Evolutionary conservation across 2,888 invertebrate species (phyloP).

Genomic region (Eulithis prunata): DNA sequence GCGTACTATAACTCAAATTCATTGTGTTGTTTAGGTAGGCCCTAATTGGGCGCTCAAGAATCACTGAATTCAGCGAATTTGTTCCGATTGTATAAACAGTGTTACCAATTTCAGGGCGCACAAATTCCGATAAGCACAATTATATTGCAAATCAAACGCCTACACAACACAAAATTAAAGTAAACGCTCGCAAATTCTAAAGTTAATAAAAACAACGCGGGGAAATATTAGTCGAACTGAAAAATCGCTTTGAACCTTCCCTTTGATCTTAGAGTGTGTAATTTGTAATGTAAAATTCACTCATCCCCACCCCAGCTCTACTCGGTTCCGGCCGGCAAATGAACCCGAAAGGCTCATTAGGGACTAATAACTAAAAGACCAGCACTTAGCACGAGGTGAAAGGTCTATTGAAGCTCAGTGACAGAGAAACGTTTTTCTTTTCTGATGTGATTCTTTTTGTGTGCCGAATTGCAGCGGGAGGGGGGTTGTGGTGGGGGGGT

Average conservation of each 20-base stretch:
- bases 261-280: constrained; percentile 71
- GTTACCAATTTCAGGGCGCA: neutral
- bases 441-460: constrained; percentile 75
- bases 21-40: no score
- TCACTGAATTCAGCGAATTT: neutral
- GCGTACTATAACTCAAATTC: no score
- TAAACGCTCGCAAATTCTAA: constrained; percentile 17
- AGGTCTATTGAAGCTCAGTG: constrained; percentile 72
- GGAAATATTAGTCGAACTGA: constrained; percentile 53
- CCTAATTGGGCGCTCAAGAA: neutral
- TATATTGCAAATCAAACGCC: constrained; percentile 4
- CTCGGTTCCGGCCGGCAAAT: constrained; percentile 59
- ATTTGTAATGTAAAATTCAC: constrained; percentile 49
- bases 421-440: constrained; percentile 74
- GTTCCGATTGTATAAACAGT: neutral
- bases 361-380: constrained; percentile 68
- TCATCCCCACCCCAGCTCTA: constrained; percentile 40
- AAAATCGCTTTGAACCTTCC: constrained; percentile 56
- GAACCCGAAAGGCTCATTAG: constrained; percentile 68
- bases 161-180: neutral
- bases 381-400: constrained; percentile 68
- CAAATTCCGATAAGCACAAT: neutral
- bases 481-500: constrained; percentile 56
- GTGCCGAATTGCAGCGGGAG: constrained; percentile 70
- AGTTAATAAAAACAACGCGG: constrained; percentile 21